Evolutionary conservation across 2,113 vertebrate genomes (phyloP), one percentile per base, ranked within the genome.

Genomic region (Sapajus apella): DNA sequence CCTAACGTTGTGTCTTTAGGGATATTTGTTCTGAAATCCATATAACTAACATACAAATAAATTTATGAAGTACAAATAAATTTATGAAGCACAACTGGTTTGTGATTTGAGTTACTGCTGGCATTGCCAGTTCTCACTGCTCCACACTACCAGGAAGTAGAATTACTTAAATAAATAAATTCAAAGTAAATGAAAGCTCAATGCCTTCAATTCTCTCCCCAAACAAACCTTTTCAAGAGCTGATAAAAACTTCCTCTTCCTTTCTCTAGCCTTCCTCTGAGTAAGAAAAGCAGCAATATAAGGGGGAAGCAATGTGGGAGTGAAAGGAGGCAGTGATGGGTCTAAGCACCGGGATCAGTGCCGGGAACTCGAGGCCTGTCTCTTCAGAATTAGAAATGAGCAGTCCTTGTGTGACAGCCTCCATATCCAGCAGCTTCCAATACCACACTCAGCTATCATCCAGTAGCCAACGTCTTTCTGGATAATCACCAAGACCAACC

Each of bases 351-450:
- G 72, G 17, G 17, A 40, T n/a, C 12, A 20, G 47, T 21, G 0
- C 6, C 1, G 18, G 25, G 50, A 4, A 7, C 27, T 2, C 7
- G 18, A 80, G 55, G 8, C 47, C 45, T 8, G 2, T 21, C 4
- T 45, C 56, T 35, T 91, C 64, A 75, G 40, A 87, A 72, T 8
- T 52, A 52, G 25, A 61, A 45, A 6, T 6, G 25, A 37, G 35
- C 5, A 9, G 32, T 23, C 66, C 35, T 23, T 25, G 13, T 5
- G 8, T 2, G 3, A 40, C 7, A 50, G 4, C 61, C 35, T 66
- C 61, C 3, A 4, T 32, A 20, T 32, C 77, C 4, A 56, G 61
- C 35, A 30, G 50, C 43, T 61, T 72, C 70, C 30, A 7, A 40
- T 12, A 61, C 45, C 64, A 2, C 61, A 10, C 4, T 8, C 2